Evolutionary conservation across 2,888 invertebrate genomes (phyloP).

Genomic region (Notodonta ziczac): DNA sequence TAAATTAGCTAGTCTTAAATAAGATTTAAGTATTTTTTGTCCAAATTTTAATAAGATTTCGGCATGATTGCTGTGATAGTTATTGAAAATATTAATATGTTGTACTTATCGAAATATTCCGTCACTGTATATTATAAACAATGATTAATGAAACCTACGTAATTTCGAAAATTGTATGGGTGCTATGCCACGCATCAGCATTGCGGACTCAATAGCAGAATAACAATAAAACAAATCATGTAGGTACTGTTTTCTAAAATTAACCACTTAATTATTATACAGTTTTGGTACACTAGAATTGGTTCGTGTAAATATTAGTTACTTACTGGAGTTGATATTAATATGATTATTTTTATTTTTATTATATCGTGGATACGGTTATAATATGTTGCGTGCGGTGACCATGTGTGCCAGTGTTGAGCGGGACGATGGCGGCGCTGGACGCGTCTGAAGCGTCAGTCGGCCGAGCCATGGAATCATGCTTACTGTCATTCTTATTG

Average conservation of each 20-base stretch:
- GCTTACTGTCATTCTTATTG: neutral
- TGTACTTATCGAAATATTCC: constrained; percentile 58
- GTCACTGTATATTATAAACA: constrained; percentile 23
- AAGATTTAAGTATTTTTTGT: constrained; percentile 59
- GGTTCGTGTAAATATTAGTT: constrained; percentile 40
- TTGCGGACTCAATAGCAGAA: neutral
- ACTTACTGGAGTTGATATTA: constrained; percentile 45
- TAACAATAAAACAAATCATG: constrained; percentile 1
- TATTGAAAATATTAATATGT: constrained; percentile 52
- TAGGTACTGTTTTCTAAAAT: constrained; percentile 6
- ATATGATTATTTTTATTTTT: constrained; percentile 34
- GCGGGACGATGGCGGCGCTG: neutral
- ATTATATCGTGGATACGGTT: constrained; percentile 24
- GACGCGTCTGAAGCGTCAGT: neutral
- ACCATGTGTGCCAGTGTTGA: constrained; percentile 9
- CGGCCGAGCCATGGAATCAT: neutral
- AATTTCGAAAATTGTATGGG: constrained; percentile 32
- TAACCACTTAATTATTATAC: neutral
- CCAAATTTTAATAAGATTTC: constrained; percentile 60
- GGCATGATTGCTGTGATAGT: constrained; percentile 59
- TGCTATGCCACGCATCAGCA: constrained; percentile 32
- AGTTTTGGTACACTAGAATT: constrained; percentile 18
- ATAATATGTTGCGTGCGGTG: constrained; percentile 11
- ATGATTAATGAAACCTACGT: constrained; percentile 12
- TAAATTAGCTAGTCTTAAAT: constrained; percentile 68